phyloP scores from a whole-genome alignment of 2,888 invertebrate species.

The Sinelater perroti region DNA sequence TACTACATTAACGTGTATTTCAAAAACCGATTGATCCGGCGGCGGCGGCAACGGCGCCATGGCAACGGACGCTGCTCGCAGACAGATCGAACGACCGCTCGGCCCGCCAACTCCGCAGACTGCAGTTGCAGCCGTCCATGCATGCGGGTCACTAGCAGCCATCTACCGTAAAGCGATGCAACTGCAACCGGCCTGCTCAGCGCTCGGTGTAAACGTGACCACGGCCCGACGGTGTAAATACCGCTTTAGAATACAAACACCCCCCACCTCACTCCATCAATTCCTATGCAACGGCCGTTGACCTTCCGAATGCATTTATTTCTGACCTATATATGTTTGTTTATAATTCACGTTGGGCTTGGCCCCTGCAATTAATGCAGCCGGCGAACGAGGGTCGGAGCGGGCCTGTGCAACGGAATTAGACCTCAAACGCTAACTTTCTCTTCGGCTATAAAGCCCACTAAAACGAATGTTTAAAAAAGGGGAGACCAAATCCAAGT shows the following conservation, averaged over 20 bases:
- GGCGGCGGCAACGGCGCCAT: background rate
- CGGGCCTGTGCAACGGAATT: too few species aligned
- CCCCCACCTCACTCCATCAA: conserved; percentile 14
- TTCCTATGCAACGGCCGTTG: conserved; percentile 38
- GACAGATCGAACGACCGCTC: background rate
- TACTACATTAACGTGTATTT: too few species aligned
- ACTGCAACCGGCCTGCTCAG: conserved; percentile 18
- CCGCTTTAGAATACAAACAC: conserved; percentile 16
- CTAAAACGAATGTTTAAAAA: too few species aligned
- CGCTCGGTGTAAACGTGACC: conserved; percentile 17
- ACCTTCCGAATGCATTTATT: conserved; percentile 37
- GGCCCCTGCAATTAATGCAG: too few species aligned
- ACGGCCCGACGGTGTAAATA: conserved; percentile 27
- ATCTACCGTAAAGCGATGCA: conserved; percentile 17
- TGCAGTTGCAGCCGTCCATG: too few species aligned
- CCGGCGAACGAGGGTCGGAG: too few species aligned
- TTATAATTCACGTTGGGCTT: conserved; percentile 20
- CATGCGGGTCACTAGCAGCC: too few species aligned
- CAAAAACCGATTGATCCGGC: too few species aligned
- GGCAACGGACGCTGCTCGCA: background rate
- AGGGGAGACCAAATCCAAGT: conserved; percentile 11
- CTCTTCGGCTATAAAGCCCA: too few species aligned
- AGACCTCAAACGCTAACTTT: too few species aligned
- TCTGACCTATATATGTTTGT: conserved; percentile 33
- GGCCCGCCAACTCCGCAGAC: background rate